Base-by-base conservation (phyloP, 1,140 invertebrate species). In the Drosophila elegans region DNA sequence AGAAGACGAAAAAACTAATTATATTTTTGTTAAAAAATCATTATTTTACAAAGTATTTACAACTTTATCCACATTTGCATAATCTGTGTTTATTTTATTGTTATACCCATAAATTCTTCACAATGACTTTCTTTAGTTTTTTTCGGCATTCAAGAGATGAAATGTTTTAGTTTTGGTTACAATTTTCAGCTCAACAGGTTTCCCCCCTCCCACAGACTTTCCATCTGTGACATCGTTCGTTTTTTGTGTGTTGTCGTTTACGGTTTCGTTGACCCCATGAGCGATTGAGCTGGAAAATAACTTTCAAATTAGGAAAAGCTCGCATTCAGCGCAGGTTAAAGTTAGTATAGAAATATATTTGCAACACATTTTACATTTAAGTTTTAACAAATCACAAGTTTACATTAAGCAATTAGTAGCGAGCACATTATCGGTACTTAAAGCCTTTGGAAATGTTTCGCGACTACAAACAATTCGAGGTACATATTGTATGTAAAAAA, bases 131-230 rank as follows among this genome's bases (percentile, higher is more conserved):
- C 55, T 78, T 36, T 67, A 38, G 41, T 66, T 83, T 69, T 82
- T 44, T 16, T 55, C 64, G 48, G 61, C 21, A 16, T 75, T 73
- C 53, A 85, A 38, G 1, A 84, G 80, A 27, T 90, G 53, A 56
- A 91, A 56, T n/a, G 81, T 88, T 61, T 53, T 80, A 21, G 85
- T 91, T 54, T 53, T 80, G 13, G 85, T 91, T 29, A 91, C 69
- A 16, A 91, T 91, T 81, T 90, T 91, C 51, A 91, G 62, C 16
- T 88, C 77, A 64, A 91, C 76, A 9, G 90, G 71, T 81, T 88
- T 91, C 66, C 80, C 80, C 42, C 32, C 51, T 3, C 11, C 29
- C n/a, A 21, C 44, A 12, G 42, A 45, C 11, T 32, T 63, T 56
- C 29, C 51, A 36, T 54, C 45, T 32, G 29, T 29, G 42, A 10